Evolutionary conservation across 2,113 vertebrate genomes (phyloP), one percentile per base, ranked within the genome.

Genomic region (Forbesichthys agassizii): DNA sequence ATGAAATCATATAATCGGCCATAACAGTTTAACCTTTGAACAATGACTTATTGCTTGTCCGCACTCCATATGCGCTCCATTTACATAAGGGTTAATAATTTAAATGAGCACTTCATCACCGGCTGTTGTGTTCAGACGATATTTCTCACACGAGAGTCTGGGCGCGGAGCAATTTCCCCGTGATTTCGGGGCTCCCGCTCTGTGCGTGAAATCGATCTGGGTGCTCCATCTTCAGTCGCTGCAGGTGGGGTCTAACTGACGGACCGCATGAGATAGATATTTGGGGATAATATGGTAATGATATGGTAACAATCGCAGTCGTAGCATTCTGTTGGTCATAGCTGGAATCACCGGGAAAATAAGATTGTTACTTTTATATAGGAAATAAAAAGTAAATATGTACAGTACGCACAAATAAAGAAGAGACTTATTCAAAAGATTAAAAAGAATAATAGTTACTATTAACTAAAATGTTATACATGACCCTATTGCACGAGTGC

Each of bases 141-240:
- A 9, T 18, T 9, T 16, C 27, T 27, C 27, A 27, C 54, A 18
- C 16, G n/a, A 5, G 4, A 9, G 54, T 9, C 27, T 27, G 27
- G 27, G 27, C 27, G 2, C 27, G 2, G 16, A 9, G 18, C 54
- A 5, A n/a, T 5, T n/a, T 18, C 9, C 51, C 4, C 51, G 1
- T 42, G 36, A 42, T 8, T 42, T 42, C 5, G 36, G 36, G 36
- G 5, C 36, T 42, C 36, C 7, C 27, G 27, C 69, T 75, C n/a
- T 33, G 46, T 69, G 69, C 82, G 86, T 90, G 86, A 91, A 89
- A 91, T 90, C 75, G 61, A 88, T 91, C 78, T 77, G 46, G 74
- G 83, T 80, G 80, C 66, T 74, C 73, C 84, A 82, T 87, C 81
- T 86, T 49, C 66, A 9, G 74, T 74, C 71, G 66, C 63, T 64